phyloP scores from a whole-genome alignment of 2,888 invertebrate genomes.

The Onchidella celtica region DNA sequence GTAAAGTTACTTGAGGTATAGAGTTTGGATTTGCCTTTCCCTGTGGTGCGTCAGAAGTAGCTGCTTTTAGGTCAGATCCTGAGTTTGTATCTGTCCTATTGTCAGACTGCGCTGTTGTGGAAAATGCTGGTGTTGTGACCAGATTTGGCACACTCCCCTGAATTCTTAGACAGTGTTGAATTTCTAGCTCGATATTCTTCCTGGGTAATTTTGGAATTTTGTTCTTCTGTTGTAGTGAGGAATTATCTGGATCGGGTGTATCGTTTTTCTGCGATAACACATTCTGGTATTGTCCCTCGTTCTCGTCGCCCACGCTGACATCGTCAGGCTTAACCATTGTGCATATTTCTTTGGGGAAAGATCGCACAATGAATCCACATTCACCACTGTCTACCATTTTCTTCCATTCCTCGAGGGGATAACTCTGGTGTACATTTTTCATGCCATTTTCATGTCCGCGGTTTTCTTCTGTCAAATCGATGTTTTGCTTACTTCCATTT shows the following conservation, averaged over 20 bases:
- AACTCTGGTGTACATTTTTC: slow-evolving; percentile 5
- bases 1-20: background rate
- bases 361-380: slow-evolving; percentile 24
- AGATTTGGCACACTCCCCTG: background rate
- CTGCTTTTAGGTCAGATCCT: no score
- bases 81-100: no score
- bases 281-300: background rate
- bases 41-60: background rate
- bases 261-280: no score
- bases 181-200: background rate
- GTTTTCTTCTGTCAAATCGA: background rate
- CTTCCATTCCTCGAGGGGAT: slow-evolving; percentile 19
- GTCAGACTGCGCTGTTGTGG: background rate
- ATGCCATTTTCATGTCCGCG: background rate
- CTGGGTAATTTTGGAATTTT: background rate
- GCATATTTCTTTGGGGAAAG: background rate
- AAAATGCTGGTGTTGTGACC: background rate
- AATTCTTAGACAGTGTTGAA: background rate
- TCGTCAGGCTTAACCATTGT: background rate
- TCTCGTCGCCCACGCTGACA: background rate
- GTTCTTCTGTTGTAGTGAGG: no score
- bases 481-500: background rate
- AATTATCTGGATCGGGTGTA: background rate
- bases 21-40: background rate
- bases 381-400: slow-evolving; percentile 10